Evolutionary conservation across 2,888 invertebrate species (phyloP).

Genomic region (Drosophila formosana): DNA sequence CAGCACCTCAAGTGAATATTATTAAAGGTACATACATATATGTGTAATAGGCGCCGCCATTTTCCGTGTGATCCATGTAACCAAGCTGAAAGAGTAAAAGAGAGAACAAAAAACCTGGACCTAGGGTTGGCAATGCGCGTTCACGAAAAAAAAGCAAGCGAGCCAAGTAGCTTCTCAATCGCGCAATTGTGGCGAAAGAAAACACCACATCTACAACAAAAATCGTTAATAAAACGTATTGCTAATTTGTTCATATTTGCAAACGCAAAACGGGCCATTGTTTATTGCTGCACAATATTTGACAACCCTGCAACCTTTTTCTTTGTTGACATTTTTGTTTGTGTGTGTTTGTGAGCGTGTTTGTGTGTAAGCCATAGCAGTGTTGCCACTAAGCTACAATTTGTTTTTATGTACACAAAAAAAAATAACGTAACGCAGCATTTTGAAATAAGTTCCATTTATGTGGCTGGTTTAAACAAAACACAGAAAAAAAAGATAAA

Average conservation of each 20-base stretch:
- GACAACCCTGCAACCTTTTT: slow-evolving; percentile 63
- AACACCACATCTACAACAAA: background rate
- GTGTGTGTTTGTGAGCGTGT: slow-evolving; percentile 36
- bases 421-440: slow-evolving; percentile 2
- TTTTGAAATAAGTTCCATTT: background rate
- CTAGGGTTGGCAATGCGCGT: slow-evolving; percentile 66
- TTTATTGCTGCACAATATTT: slow-evolving; percentile 30
- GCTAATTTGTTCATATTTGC: slow-evolving; percentile 2
- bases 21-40: slow-evolving; percentile 68
- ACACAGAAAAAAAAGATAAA: slow-evolving; percentile 1
- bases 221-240: slow-evolving; percentile 8
- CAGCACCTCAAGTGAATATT: slow-evolving; percentile 68
- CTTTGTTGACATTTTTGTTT: slow-evolving; percentile 64
- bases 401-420: slow-evolving; percentile 4
- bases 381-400: slow-evolving; percentile 27
- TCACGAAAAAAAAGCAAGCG: slow-evolving; percentile 18
- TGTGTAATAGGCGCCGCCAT: slow-evolving; percentile 76
- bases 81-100: slow-evolving; percentile 50
- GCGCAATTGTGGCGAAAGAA: no score
- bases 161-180: background rate
- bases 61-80: slow-evolving; percentile 75
- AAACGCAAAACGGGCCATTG: slow-evolving; percentile 11
- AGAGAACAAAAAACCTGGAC: slow-evolving; percentile 45
- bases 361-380: slow-evolving; percentile 29
- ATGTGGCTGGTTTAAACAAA: background rate